A percentile compares a stretch with the other conserved stretches of the same genome.
These are phyloP conservation scores for Taenioides sp. DNA, from an alignment of 2,797 vertebrate species.

Conservation along the genomic window DNA sequence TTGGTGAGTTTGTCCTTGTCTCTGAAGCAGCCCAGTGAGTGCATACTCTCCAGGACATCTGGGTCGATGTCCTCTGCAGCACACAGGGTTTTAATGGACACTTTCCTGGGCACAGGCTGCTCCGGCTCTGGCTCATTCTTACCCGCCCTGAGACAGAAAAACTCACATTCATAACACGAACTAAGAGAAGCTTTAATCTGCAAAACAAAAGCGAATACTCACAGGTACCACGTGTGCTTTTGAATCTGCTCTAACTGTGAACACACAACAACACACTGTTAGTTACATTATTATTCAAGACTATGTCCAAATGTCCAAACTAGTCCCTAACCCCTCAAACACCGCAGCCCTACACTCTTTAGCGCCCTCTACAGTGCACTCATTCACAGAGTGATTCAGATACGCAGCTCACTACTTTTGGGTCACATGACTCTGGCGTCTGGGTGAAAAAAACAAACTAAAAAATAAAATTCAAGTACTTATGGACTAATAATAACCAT, in stretches of 20 bases:
- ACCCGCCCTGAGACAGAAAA: slow-evolving; percentile 82
- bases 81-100: slow-evolving; percentile 93
- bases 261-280: slow-evolving; percentile 20
- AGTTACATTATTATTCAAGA: background rate
- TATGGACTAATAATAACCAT: too few relatives aligned
- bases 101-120: slow-evolving; percentile 94
- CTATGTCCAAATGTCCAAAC: too few relatives aligned
- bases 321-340: too few relatives aligned
- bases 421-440: too few relatives aligned
- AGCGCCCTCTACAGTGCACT: too few relatives aligned
- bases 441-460: too few relatives aligned
- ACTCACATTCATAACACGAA: background rate
- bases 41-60: slow-evolving; percentile 98
- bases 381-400: too few relatives aligned
- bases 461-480: too few relatives aligned
- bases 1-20: slow-evolving; percentile 98
- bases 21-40: slow-evolving; percentile 97
- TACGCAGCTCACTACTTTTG: too few relatives aligned
- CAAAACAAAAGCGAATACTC: slow-evolving; percentile 69
- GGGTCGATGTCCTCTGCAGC: slow-evolving; percentile 97
- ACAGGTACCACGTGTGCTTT: slow-evolving; percentile 99
- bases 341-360: too few relatives aligned
- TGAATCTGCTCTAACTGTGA: slow-evolving; percentile 98
- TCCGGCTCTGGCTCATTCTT: slow-evolving; percentile 98
- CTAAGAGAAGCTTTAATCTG: too few relatives aligned